These are phyloP conservation scores for Lemur catta DNA, from an alignment of 2,797 vertebrate genomes.

Conservation along the genomic window DNA sequence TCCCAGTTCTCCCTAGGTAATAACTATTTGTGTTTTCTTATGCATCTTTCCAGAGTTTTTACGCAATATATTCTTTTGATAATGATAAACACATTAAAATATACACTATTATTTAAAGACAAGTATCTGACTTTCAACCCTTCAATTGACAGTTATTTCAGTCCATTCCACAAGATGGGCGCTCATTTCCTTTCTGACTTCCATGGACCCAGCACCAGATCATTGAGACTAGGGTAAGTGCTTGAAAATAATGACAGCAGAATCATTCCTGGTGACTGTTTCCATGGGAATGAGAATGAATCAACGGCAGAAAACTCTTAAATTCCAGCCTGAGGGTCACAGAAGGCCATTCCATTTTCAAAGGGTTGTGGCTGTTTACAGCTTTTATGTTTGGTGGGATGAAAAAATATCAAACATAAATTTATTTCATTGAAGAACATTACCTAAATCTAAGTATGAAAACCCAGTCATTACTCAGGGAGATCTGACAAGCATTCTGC, in stretches of 20 bases:
- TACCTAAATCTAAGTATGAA: slow-evolving; percentile 52
- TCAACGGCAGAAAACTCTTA: slow-evolving; percentile 67
- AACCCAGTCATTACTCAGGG: slow-evolving; percentile 13
- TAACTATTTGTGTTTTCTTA: slow-evolving; percentile 4
- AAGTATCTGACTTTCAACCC: neutral
- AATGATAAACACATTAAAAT: slow-evolving; percentile 17
- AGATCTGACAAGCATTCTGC: neutral
- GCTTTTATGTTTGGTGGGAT: slow-evolving; percentile 60
- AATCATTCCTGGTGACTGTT: slow-evolving; percentile 68
- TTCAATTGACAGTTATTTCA: slow-evolving; percentile 23
- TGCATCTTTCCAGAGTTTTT: neutral
- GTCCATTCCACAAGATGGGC: slow-evolving; percentile 30
- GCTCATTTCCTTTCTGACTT: slow-evolving; percentile 52
- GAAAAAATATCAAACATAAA: slow-evolving; percentile 65
- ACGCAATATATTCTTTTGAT: neutral
- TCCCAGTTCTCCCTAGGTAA: neutral
- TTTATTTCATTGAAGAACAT: slow-evolving; percentile 57
- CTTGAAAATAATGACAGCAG: slow-evolving; percentile 63
- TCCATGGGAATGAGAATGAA: slow-evolving; percentile 76
- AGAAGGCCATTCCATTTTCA: slow-evolving; percentile 75
- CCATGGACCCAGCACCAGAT: slow-evolving; percentile 11
- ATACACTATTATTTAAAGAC: neutral
- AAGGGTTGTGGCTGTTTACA: slow-evolving; percentile 57
- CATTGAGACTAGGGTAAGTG: slow-evolving; percentile 37
- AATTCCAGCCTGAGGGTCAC: slow-evolving; percentile 74